Evolutionary conservation across 2,113 vertebrate genomes (phyloP), one percentile per base, ranked within the genome.

Genomic region (Myotis davidii): DNA sequence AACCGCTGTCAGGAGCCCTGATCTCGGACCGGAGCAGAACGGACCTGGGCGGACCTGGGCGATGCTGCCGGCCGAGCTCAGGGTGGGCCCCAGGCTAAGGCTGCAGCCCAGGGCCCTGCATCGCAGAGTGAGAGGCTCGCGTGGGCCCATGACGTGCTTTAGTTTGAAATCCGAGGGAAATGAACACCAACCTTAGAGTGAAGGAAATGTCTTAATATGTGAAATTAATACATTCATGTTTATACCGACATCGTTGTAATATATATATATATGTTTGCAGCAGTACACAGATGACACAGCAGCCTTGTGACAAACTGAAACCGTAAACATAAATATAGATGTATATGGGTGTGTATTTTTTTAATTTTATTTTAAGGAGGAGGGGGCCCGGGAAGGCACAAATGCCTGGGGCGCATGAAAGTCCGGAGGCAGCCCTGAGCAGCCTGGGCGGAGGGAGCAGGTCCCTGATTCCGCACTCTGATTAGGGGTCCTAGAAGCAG

Each of bases 371-470:
- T 72, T 23, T 48, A 7, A 69, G 52, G 42, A 13, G 61, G 34
- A 29, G 52, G 65, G 50, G 20, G 9, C 7, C 7, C 76, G 5
- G 0, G 21, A 34, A 59, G 48, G 13, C 21, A 1, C 29, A 59
- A 3, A 5, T 2, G 1, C 48, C 18, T 10, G 0, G 4, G 17
- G 21, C 3, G 25, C 27, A 5, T 2, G 29, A 6, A 56, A 3
- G 64, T 12, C 54, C 5, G 5, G 29, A 2, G 0, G 2, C 18
- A 37, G 69, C 56, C 67, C 5, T 3, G 23, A 20, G 64, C 25
- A 27, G 45, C 54, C 56, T 29, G 5, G 27, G 54, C 1, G 20
- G 20, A 48, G 11, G 32, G n/a, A 39, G 25, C 67, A 1, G 32
- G 20, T 12, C 39, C 39, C 50, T 5, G 20, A 45, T 0, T 65